Percentiles rank a stretch among this genome's conserved stretches.
Conservation (phyloP, 2,113 vertebrate species). For the Orientallactaga bullata region DNA sequence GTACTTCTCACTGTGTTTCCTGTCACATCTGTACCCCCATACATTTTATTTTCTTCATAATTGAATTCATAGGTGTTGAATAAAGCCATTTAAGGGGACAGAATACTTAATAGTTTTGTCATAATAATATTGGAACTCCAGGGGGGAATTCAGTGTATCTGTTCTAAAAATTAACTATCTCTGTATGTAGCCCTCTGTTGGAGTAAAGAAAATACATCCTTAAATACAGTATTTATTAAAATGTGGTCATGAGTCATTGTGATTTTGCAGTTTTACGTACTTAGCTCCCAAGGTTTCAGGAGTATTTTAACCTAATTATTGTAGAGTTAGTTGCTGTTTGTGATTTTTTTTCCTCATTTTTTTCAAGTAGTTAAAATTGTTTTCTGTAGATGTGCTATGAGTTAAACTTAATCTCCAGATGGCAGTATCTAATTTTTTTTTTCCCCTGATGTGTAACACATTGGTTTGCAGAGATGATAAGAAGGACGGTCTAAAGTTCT, state of each 20-base stretch:
- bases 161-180: neutral
- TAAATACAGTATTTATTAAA: neutral
- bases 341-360: neutral
- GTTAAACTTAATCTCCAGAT: neutral
- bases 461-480: slow-evolving; percentile 93
- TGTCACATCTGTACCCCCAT: neutral
- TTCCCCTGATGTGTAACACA: neutral
- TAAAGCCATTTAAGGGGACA: neutral
- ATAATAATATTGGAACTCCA: neutral
- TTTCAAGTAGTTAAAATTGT: too few relatives aligned
- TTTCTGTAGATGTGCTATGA: too few relatives aligned
- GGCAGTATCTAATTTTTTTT: neutral
- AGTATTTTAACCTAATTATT: neutral
- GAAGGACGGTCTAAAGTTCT: slow-evolving; percentile 98
- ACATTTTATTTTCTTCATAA: neutral
- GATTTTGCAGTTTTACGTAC: slow-evolving; percentile 1
- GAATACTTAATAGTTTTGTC: slow-evolving; percentile 19
- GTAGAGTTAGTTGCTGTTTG: neutral
- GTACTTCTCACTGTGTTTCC: neutral
- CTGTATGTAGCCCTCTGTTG: neutral
- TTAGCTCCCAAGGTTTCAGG: slow-evolving; percentile 13
- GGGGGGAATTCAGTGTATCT: neutral
- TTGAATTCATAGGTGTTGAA: slow-evolving; percentile 12
- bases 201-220: slow-evolving; percentile 28
- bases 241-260: neutral